Base-by-base conservation (phyloP, 2,113 vertebrate genomes). In the Caranx melampygus region DNA sequence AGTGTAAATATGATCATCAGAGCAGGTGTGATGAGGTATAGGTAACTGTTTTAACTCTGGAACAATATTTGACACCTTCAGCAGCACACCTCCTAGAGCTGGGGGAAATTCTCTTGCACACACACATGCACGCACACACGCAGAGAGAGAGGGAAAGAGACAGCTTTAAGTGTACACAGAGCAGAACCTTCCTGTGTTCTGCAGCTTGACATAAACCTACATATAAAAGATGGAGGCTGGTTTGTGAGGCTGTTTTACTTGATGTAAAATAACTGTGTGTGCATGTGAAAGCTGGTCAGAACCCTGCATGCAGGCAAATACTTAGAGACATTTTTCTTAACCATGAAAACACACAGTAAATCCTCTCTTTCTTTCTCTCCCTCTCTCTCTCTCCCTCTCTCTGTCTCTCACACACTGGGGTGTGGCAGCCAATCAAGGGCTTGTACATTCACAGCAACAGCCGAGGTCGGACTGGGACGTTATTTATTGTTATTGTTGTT, bases 401-500 rank as follows among this genome's bases (percentile, higher is more conserved):
- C 45, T 58, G 49, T 65, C 13, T 40, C 40, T 40, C 62, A 16
- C 42, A 72, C 54, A 3, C 37, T 35, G 71, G 71, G 81, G 86
- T 79, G 75, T 78, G 74, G 75, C 78, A 9, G 72, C 72, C 87
- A 82, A 89, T 90, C 85, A 82, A 70, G 44, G 42, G 55, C 76
- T 83, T 70, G 70, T 67, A 47, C 82, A 52, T 85, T 85, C 80
- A 70, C 77, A 84, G 79, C 73, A 85, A 70, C 72, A 88, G 76
- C 72, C 49, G 68, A 88, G 86, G 84, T 87, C 68, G 13, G 40
- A 65, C 78, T 65, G 75, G 68, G 79, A 81, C 71, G 72, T 86
- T 82, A 90, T 92, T 89, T 91, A 89, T 79, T 90, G 79, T 85
- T 80, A 78, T 75, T 83, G 87, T 76, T 83, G 74, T 77, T 88